Evolutionary conservation across 2,888 invertebrate genomes (phyloP), one percentile per base, ranked within the genome.

Genomic region (Spilosoma lubricipeda): DNA sequence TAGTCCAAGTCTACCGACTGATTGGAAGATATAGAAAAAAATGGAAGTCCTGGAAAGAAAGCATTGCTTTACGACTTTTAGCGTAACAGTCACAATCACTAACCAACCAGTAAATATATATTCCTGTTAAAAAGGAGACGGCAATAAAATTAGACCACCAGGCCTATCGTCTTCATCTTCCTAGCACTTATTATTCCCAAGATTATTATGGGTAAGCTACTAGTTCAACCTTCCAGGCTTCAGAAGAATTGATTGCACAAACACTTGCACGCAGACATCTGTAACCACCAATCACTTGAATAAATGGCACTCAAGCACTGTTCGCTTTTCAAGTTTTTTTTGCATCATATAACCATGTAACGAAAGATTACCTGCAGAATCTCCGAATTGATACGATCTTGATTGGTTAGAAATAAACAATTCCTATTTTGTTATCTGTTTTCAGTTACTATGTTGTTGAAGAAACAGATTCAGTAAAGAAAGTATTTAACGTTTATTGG

Each of bases 401-500:
- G 20, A 20, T 48, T 48, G 20, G 20, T 20, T 48, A 48, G 20
- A 48, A 20, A 20, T 20, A 48, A 45, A 18, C 48, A 48, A 13
- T 48, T 20, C 20, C 0, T 48, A 48, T 48, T 56, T 42, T 39
- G 30, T 36, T 20, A 23, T 76, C 27, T 84, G 73, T 84, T 83
- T 5, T 9, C 90, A 93, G 93, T 70, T 93, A 94, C 87, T 94
- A 93, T 86, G 91, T 94, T 15, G 86, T 95, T 56, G 89, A 93
- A 77, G 88, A 92, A 86, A 91, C 90, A 18, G 90, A 90, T 2
- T 85, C 89, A 7, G 85, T 88, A 2, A 77, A 85, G 45, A 92
- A 90, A 69, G 88, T 88, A 0, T 96, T 97, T 84, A 91, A 94
- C 45, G 96, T 97, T 0, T 97, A 97, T 88, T 98, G 98, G 98